Evolutionary conservation across 2,113 vertebrate genomes (phyloP), one percentile per base, ranked within the genome.

Genomic region (Chunga burmeisteri): DNA sequence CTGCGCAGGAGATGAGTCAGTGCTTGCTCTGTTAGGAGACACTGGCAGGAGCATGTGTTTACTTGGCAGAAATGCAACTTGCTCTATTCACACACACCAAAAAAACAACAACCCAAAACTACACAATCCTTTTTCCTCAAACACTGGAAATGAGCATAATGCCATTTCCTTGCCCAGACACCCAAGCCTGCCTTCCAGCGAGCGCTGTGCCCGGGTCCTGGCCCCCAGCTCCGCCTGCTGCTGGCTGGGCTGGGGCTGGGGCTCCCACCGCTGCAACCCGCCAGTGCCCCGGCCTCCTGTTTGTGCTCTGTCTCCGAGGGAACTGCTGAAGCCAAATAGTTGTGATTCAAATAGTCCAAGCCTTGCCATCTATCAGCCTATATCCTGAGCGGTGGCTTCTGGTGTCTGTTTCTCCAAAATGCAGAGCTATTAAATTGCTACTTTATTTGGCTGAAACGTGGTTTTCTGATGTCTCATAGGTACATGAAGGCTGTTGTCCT

Each of bases 21-120:
- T 50, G 75, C 80, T 77, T 61, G 80, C 75, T 88, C 63, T 94
- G 88, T 78, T 42, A 38, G 50, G 58, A 86, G 80, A 49, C 1
- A 1, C 90, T 95, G 94, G 89, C 73, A 89, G 83, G 47, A 95
- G 67, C 0, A 0, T 67, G 81, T 49, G 80, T 79, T 86, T 78
- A 47, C 72, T 94, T 95, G 95, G 96, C 94, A 91, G 78, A 79
- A 80, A 44, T 7, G 26, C 71, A 92, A 27, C 63, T 83, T n/a
- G 7, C 40, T 88, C 13, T 42, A 29, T 55, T 68, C 29, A 68
- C 52, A 30, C 30, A 11, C 36, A 38, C 16, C 46, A 16, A 46
- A 20, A 49, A 13, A 47, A 22, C 3, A 21, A 26, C 22, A 23
- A 20, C 38, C 38, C 38, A 70, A 21, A 13, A 88, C 93, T 19